A percentile compares a stretch with the other conserved stretches of the same genome.
Conservation (phyloP, 2,113 vertebrate genomes). For the Paramormyrops kingsleyae region DNA sequence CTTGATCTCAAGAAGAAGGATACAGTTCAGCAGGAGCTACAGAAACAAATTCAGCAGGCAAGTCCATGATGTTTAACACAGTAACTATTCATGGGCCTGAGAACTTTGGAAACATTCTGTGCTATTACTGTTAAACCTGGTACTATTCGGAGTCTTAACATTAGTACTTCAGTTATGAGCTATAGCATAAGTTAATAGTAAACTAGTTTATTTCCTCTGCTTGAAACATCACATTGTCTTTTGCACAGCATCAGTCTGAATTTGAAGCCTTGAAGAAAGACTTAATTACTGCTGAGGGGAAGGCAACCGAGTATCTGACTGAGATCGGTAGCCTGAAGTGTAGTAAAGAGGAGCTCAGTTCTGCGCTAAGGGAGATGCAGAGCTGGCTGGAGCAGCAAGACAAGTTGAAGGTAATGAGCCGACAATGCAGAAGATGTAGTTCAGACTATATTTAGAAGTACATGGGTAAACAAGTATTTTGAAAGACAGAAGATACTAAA, state of each 20-base stretch:
- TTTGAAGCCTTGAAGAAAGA: conserved; percentile 43
- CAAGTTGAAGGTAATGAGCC: conserved; percentile 44
- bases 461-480: background rate
- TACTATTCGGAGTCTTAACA: background rate
- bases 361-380: conserved; percentile 43
- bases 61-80: background rate
- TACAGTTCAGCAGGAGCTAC: conserved; percentile 40
- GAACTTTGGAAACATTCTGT: background rate
- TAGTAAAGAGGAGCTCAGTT: conserved; percentile 46
- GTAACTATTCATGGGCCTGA: background rate
- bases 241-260: conserved; percentile 48
- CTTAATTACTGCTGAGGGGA: conserved; percentile 39
- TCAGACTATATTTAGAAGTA: background rate
- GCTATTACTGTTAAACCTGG: background rate
- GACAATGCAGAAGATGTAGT: background rate
- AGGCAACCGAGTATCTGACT: conserved; percentile 40
- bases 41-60: conserved; percentile 38
- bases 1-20: conserved; percentile 48
- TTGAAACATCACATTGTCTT: background rate
- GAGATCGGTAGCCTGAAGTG: conserved; percentile 54
- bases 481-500: background rate
- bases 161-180: background rate
- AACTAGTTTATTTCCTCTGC: background rate
- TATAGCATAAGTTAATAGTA: background rate
- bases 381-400: conserved; percentile 39